These are phyloP conservation scores for Parnassius orleans DNA, from an alignment of 2,888 invertebrate genomes.

Conservation along the genomic window DNA sequence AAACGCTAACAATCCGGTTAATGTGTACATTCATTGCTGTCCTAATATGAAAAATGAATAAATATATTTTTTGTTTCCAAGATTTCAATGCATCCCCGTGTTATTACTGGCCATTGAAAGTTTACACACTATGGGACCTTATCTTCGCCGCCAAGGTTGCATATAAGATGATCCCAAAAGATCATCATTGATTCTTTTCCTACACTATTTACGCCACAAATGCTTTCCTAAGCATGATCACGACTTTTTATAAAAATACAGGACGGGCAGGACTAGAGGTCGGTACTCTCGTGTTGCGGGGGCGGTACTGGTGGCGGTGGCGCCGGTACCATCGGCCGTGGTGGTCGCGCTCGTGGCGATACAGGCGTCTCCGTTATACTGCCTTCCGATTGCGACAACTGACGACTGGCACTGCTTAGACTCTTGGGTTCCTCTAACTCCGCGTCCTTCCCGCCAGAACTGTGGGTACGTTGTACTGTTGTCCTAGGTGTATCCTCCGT, in stretches of 20 bases:
- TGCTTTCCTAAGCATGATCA: slow-evolving; percentile 8
- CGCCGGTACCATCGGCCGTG: slow-evolving; percentile 59
- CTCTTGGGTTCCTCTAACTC: slow-evolving; percentile 64
- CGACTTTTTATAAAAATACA: slow-evolving; percentile 21
- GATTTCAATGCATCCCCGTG: no score
- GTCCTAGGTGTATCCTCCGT: slow-evolving; percentile 52
- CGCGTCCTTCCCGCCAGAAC: slow-evolving; percentile 68
- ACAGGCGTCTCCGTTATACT: slow-evolving; percentile 79
- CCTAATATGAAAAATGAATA: no score
- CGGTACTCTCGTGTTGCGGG: slow-evolving; percentile 49
- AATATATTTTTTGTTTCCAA: no score
- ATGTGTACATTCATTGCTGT: no score
- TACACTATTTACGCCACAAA: slow-evolving; percentile 24
- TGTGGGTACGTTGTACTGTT: slow-evolving; percentile 72
- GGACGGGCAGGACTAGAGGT: slow-evolving; percentile 52
- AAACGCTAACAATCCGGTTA: no score
- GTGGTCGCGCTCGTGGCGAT: slow-evolving; percentile 53
- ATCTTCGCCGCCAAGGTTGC: no score
- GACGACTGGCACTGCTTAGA: slow-evolving; percentile 62
- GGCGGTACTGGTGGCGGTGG: slow-evolving; percentile 57
- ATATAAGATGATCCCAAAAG: no score
- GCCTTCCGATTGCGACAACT: slow-evolving; percentile 82
- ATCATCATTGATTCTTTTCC: background rate
- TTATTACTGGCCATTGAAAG: no score
- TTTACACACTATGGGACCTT: no score